These are phyloP conservation scores for Potamarius usumacintae DNA, from an alignment of 2,113 vertebrate species.

Conservation along the genomic window DNA sequence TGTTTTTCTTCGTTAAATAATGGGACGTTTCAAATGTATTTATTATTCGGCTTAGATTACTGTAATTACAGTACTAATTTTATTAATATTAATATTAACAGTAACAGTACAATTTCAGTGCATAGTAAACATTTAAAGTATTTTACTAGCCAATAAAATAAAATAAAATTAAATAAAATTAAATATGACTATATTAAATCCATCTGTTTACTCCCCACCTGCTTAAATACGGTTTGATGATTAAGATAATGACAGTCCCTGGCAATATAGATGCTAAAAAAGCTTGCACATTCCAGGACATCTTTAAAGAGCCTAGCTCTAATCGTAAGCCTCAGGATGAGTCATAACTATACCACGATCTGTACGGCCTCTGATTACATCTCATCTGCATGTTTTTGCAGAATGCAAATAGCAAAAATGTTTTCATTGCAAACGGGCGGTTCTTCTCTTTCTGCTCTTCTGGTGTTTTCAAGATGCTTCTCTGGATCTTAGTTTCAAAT, in stretches of 20 bases:
- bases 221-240: background rate
- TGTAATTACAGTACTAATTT: background rate
- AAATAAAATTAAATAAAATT: background rate
- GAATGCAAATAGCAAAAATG: conserved; percentile 48
- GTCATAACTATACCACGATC: conserved; percentile 51
- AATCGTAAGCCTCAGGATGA: conserved; percentile 43
- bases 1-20: background rate
- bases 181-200: background rate
- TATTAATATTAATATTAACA: conserved; percentile 1
- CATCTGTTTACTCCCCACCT: background rate
- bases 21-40: background rate
- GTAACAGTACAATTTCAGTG: background rate
- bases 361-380: conserved; percentile 35
- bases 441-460: background rate
- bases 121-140: background rate
- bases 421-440: conserved; percentile 20
- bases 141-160: background rate
- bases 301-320: conserved; percentile 21
- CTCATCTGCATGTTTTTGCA: conserved; percentile 37
- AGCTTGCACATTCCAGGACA: conserved; percentile 34
- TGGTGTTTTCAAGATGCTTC: background rate
- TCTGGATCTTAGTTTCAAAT: background rate
- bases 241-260: background rate
- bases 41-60: background rate
- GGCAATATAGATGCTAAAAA: background rate